Evolutionary conservation across 2,113 vertebrate species (phyloP).

Genomic region (Eudyptes chrysolophus): DNA sequence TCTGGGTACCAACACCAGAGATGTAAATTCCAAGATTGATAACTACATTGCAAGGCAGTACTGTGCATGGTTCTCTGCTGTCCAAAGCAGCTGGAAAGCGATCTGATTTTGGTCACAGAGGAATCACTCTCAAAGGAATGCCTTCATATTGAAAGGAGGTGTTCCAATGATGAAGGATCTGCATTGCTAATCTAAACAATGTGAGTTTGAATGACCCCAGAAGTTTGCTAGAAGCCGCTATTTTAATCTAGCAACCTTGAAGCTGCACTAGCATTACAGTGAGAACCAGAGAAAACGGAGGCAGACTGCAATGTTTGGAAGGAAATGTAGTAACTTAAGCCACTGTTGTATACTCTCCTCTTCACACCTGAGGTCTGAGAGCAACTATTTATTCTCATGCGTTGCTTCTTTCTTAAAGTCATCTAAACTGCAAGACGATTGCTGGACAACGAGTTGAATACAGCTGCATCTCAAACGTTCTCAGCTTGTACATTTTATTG

Average conservation of each 20-base stretch:
- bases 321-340: background rate
- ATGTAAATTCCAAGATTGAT: background rate
- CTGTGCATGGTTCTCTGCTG: background rate
- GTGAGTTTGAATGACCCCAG: background rate
- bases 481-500: background rate
- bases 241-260: background rate
- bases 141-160: background rate
- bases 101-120: background rate
- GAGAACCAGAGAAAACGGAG: background rate
- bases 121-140: background rate
- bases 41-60: background rate
- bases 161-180: background rate
- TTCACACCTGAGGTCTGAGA: background rate
- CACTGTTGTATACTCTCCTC: background rate
- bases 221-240: background rate
- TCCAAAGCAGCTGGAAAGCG: background rate
- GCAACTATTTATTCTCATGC: background rate
- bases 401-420: background rate
- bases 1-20: background rate
- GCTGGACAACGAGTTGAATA: background rate
- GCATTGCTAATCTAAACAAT: background rate
- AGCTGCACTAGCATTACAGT: background rate
- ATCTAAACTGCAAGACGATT: background rate
- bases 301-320: background rate
- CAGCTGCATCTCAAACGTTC: background rate